These are phyloP conservation scores for Gambelia wislizenii DNA, from an alignment of 2,797 vertebrate species.

Conservation along the genomic window DNA sequence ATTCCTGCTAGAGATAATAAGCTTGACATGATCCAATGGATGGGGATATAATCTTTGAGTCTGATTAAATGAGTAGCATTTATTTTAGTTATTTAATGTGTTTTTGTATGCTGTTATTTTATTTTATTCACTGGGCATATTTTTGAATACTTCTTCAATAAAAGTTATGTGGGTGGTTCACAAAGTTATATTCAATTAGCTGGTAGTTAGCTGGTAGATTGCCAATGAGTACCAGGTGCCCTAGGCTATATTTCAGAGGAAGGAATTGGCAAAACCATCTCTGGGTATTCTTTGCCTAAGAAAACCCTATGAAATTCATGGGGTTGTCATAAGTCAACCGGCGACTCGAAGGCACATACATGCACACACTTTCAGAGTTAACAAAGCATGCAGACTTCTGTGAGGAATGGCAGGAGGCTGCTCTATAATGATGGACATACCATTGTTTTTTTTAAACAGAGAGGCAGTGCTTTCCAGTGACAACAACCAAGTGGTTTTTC, in stretches of 20 bases:
- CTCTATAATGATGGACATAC: not conserved
- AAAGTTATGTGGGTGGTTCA: not conserved
- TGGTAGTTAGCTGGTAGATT: too few species aligned
- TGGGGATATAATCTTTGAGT: not conserved
- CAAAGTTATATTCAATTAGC: not conserved
- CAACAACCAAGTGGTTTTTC: not conserved
- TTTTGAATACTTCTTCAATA: not conserved
- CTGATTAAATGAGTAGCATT: not conserved
- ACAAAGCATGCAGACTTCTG: not conserved
- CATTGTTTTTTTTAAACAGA: not conserved
- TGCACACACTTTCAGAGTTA: constrained; percentile 13
- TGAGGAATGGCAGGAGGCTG: not conserved
- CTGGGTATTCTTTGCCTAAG: too few species aligned
- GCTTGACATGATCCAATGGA: not conserved
- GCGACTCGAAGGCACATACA: too few species aligned
- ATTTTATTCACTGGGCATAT: not conserved
- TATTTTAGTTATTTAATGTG: too few species aligned
- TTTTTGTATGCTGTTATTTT: not conserved
- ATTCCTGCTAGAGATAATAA: not conserved
- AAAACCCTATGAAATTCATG: too few species aligned
- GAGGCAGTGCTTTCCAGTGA: not conserved
- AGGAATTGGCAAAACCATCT: too few species aligned
- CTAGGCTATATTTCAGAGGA: too few species aligned
- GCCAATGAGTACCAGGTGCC: too few species aligned
- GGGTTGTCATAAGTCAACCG: too few species aligned